Evolutionary conservation across 2,113 vertebrate species (phyloP).

Genomic region (Ivindomyrus marchei): DNA sequence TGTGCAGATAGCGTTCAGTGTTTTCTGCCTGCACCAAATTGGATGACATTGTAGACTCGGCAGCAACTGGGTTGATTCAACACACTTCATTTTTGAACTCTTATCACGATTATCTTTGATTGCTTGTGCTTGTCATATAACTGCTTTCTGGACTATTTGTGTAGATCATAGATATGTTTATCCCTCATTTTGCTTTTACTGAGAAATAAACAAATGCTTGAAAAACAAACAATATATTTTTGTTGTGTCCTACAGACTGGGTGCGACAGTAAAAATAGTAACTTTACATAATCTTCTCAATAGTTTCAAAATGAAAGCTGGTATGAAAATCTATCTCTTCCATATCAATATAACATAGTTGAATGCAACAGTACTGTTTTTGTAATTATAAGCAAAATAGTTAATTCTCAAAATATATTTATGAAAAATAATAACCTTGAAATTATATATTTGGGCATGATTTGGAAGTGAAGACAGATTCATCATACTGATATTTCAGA

Average conservation of each 20-base stretch:
- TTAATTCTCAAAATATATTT: not conserved
- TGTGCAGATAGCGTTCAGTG: not conserved
- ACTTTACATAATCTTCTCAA: not conserved
- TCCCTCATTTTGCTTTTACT: not conserved
- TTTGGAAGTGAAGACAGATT: not conserved
- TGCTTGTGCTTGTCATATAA: not conserved
- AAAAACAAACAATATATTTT: not conserved
- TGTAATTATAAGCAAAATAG: not conserved
- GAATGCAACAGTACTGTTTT: slow-evolving; percentile 3
- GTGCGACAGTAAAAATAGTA: not conserved
- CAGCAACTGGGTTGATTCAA: not conserved
- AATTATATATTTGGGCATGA: not conserved
- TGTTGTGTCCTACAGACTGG: not conserved
- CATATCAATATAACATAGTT: not conserved
- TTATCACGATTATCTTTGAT: not conserved
- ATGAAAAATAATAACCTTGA: not conserved
- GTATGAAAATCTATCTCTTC: not conserved
- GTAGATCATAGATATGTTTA: not conserved
- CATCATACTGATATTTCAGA: not conserved
- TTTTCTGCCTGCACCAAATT: not conserved
- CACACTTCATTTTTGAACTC: not conserved
- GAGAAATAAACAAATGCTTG: not conserved
- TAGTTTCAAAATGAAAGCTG: not conserved
- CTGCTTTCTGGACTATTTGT: not conserved
- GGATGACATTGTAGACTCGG: not conserved